Conservation (phyloP, 2,797 vertebrate species). For the Nyctibius grandis region DNA sequence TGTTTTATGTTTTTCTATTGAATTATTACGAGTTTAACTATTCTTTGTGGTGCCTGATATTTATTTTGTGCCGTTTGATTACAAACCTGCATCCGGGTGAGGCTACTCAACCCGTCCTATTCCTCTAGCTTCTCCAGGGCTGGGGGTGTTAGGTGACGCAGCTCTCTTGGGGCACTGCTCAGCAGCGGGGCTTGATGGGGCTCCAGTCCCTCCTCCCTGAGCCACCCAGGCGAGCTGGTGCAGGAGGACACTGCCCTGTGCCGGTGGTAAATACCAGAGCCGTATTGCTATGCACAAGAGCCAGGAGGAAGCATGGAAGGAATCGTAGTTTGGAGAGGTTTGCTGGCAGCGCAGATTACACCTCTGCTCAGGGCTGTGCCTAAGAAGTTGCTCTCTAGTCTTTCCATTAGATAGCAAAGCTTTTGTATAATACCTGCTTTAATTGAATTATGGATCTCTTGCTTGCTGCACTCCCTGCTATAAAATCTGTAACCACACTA, state of each 20-base stretch:
- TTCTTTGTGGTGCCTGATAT: neutral
- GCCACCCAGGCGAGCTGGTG: rapidly evolving
- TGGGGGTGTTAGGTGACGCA: rapidly evolving
- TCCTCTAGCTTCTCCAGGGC: neutral
- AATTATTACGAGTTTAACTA: neutral
- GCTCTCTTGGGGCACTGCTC: neutral
- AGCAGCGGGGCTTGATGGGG: rapidly evolving
- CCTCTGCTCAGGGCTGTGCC: neutral
- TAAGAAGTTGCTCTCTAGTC: neutral
- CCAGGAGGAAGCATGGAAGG: neutral
- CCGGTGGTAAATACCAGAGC: too few species aligned
- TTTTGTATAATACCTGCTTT: neutral
- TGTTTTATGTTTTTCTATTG: neutral
- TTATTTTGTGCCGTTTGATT: neutral
- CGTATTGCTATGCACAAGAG: rapidly evolving
- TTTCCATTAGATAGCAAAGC: neutral
- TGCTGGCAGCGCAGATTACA: neutral
- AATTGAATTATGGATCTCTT: neutral
- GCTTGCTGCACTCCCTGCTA: neutral
- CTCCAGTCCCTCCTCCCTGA: neutral
- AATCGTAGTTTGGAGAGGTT: neutral
- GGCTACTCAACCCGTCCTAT: rapidly evolving
- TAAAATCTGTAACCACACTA: neutral
- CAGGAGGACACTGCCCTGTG: neutral
- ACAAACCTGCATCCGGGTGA: neutral